Percentiles rank a stretch among this genome's conserved stretches.
These are phyloP conservation scores for Abscondita cerata DNA, from an alignment of 2,888 invertebrate genomes.

Conservation along the genomic window DNA sequence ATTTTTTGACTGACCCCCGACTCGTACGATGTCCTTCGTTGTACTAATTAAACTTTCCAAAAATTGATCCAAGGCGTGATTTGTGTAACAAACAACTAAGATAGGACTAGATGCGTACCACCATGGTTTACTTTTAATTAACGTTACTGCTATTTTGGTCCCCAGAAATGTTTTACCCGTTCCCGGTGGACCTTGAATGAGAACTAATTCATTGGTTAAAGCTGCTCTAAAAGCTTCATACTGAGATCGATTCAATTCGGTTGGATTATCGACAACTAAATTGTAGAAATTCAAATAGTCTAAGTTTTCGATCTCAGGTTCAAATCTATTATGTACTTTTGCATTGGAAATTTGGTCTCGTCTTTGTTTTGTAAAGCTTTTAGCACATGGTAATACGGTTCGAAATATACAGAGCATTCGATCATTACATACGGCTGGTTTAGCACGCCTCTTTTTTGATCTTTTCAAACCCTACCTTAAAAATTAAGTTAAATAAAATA, in stretches of 20 bases:
- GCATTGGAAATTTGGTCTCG: slow-evolving; percentile 69
- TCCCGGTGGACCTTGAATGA: slow-evolving; percentile 86
- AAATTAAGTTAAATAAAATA: neutral
- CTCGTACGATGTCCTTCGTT: slow-evolving; percentile 68
- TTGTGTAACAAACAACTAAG: slow-evolving; percentile 82
- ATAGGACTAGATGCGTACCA: slow-evolving; percentile 65
- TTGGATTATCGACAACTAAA: neutral
- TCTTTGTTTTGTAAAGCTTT: slow-evolving; percentile 68
- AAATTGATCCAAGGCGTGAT: slow-evolving; percentile 88
- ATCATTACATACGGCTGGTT: slow-evolving; percentile 66
- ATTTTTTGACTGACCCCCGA: slow-evolving; percentile 74
- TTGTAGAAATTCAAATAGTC: neutral
- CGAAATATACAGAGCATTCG: slow-evolving; percentile 80
- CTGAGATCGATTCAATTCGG: slow-evolving; percentile 71
- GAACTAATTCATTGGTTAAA: slow-evolving; percentile 75
- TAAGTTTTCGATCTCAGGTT: slow-evolving; percentile 49
- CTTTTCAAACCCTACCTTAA: neutral
- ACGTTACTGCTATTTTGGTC: slow-evolving; percentile 71
- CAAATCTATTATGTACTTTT: slow-evolving; percentile 69
- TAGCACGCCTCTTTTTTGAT: slow-evolving; percentile 45
- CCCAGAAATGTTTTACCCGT: slow-evolving; percentile 87
- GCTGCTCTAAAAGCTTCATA: slow-evolving; percentile 70
- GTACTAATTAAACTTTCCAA: slow-evolving; percentile 70
- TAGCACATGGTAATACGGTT: slow-evolving; percentile 78
- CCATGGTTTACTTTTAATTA: slow-evolving; percentile 64